Conservation (phyloP, 2,888 invertebrate species). For the Caenorhabditis imperialis region DNA sequence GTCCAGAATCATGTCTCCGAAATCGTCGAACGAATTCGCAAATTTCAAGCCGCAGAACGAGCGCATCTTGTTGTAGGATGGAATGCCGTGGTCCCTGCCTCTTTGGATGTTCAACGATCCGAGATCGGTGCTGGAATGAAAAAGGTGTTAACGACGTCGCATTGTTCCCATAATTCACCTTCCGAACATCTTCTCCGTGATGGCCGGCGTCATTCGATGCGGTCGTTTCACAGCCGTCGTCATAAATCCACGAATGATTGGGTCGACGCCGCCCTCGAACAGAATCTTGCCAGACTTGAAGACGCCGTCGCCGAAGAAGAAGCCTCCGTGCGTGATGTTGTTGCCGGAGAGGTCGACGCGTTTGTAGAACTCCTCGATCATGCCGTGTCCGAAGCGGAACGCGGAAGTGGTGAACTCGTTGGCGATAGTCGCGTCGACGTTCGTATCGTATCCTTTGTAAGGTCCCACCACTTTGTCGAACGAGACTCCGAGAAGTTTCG, state of each 20-base stretch:
- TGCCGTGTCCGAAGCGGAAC: constrained; percentile 91
- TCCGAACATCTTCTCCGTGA: constrained; percentile 90
- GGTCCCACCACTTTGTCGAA: constrained; percentile 85
- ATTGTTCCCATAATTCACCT: constrained; percentile 66
- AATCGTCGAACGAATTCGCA: constrained; percentile 84
- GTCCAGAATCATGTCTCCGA: constrained; percentile 87
- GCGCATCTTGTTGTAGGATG: constrained; percentile 81
- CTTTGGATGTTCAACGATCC: constrained; percentile 96
- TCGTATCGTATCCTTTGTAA: constrained; percentile 88
- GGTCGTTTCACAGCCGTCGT: constrained; percentile 75
- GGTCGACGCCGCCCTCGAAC: constrained; percentile 85
- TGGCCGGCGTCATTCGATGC: constrained; percentile 91
- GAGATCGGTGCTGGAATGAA: constrained; percentile 82
- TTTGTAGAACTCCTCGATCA: constrained; percentile 89
- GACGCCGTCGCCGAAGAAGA: constrained; percentile 92
- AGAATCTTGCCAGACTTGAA: constrained; percentile 95
- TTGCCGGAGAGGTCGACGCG: constrained; percentile 88
- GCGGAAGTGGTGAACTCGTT: constrained; percentile 98
- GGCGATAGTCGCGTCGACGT: constrained; percentile 88
- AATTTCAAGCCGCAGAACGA: constrained; percentile 88
- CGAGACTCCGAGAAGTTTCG: constrained; percentile 86
- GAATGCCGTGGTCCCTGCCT: constrained; percentile 91
- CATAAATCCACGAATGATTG: constrained; percentile 76
- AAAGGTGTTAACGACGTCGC: too few species aligned
- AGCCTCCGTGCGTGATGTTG: constrained; percentile 88